phyloP scores from a whole-genome alignment of 2,113 vertebrate genomes.

The Oryzias javanicus region DNA sequence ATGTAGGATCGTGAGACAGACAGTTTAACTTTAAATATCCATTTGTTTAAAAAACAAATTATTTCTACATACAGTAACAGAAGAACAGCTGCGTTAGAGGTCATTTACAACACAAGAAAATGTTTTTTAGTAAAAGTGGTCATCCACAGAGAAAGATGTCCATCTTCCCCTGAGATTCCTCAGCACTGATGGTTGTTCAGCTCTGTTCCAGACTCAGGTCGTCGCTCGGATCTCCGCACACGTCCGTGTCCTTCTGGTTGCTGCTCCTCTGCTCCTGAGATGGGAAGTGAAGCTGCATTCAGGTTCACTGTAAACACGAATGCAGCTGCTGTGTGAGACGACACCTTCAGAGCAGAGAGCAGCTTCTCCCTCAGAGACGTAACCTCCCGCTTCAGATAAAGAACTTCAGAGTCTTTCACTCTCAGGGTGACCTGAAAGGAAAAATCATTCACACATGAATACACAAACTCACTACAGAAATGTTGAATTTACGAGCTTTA shows the following conservation, averaged over 20 bases:
- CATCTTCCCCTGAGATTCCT: too few relatives aligned
- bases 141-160: too few relatives aligned
- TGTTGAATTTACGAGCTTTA: too few relatives aligned
- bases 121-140: background rate
- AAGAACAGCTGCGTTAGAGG: background rate
- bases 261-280: conserved; percentile 67
- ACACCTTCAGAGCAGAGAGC: conserved; percentile 57
- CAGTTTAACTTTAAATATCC: conserved; percentile 28
- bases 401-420: conserved; percentile 73
- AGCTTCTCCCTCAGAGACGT: conserved; percentile 70
- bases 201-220: conserved; percentile 62
- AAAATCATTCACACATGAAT: background rate
- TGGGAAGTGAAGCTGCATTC: background rate
- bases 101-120: background rate
- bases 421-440: conserved; percentile 67
- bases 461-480: background rate
- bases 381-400: conserved; percentile 72
- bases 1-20: background rate
- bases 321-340: background rate
- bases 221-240: conserved; percentile 64
- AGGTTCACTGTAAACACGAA: too few relatives aligned
- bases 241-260: conserved; percentile 62
- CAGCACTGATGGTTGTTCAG: too few relatives aligned
- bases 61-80: background rate
- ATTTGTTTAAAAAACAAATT: conserved; percentile 2